phyloP scores from a whole-genome alignment of 2,888 invertebrate genomes.

The Bugulina stolonifera region DNA sequence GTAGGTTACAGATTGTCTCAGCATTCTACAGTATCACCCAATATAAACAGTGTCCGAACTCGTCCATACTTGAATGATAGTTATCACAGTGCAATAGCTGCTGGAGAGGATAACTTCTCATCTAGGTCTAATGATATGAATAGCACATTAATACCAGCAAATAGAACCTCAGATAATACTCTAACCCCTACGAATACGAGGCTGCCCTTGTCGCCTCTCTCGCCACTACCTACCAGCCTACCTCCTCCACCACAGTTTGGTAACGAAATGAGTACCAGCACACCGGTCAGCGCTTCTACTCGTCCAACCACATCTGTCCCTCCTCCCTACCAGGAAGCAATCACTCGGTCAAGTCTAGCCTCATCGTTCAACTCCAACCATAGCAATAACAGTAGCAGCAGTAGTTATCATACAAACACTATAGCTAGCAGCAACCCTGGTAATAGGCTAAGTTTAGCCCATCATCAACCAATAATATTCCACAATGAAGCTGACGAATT shows the following conservation, averaged over 20 bases:
- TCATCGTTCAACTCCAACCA: background rate
- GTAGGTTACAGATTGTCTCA: background rate
- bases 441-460: background rate
- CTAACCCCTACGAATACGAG: no score
- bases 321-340: background rate
- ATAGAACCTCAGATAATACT: background rate
- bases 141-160: background rate
- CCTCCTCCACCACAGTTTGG: conserved; percentile 21
- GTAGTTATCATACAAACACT: background rate
- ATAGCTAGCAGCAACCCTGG: background rate
- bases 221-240: background rate
- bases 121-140: background rate
- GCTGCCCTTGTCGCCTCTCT: background rate
- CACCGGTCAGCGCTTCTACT: background rate
- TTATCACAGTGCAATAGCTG: conserved; percentile 6
- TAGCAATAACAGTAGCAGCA: background rate
- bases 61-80: background rate
- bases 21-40: background rate
- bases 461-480: conserved; percentile 18
- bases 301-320: background rate
- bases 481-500: conserved; percentile 6
- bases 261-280: background rate
- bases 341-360: background rate
- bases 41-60: background rate
- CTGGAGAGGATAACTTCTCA: background rate